Percentiles rank a stretch among this genome's conserved stretches.
These are phyloP conservation scores for Hafferia zeledoni DNA, from an alignment of 2,797 vertebrate genomes.

Conservation along the genomic window DNA sequence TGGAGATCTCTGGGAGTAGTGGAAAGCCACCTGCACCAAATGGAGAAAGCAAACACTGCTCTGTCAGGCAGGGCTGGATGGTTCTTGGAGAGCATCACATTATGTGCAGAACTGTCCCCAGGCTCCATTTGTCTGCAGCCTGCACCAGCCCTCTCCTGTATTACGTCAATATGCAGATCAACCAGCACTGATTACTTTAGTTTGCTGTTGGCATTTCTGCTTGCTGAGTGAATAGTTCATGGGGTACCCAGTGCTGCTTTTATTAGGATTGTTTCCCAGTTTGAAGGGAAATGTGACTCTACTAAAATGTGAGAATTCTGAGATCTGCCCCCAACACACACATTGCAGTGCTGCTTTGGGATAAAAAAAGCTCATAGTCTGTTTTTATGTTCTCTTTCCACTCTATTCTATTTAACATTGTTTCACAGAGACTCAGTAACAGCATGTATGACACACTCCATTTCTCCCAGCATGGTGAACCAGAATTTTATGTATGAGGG, in stretches of 20 bases:
- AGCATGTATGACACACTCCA: neutral
- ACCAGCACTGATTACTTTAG: neutral
- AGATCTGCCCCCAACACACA: neutral
- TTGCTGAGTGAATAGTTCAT: rapidly evolving
- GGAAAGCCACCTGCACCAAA: neutral
- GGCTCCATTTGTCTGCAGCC: neutral
- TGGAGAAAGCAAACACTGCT: rapidly evolving
- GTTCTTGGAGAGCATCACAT: neutral
- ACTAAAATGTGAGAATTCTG: neutral
- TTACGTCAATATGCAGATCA: neutral
- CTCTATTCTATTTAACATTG: neutral
- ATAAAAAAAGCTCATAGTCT: neutral
- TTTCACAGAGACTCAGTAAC: neutral
- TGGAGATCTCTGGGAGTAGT: neutral
- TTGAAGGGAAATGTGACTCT: neutral
- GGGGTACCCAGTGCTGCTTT: neutral
- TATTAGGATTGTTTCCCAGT: neutral
- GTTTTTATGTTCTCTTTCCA: neutral
- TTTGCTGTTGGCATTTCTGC: neutral
- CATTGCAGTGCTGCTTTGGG: neutral
- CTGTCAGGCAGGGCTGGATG: neutral
- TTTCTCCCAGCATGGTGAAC: neutral
- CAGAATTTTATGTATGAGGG: neutral
- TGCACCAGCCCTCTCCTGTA: neutral
- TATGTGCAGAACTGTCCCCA: neutral